Base-by-base conservation (phyloP, 2,888 invertebrate genomes). In the Lathronympha strigana region DNA sequence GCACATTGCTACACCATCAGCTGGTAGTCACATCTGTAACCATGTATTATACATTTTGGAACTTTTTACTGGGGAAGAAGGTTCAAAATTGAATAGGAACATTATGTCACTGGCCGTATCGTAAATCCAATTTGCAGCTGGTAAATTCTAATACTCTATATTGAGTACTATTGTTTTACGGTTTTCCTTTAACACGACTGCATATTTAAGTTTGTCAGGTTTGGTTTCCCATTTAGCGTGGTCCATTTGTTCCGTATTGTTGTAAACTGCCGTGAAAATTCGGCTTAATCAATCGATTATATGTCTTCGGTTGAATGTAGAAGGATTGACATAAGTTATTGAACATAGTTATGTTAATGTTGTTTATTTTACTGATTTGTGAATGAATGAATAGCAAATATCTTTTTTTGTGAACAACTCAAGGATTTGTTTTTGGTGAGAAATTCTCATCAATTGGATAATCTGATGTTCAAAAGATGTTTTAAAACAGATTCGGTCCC, bases 201-300 rank as follows among this genome's bases (percentile, higher is more conserved):
- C 13, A 45, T 31, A 45, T 15, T 19, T 57, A 45, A 57, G 19
- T 57, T 57, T 45, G 57, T 31, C 19, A 43, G 19, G n/a, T 36
- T 53, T n/a, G 2, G 36, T 55, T 19, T n/a, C 11, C 43, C 13
- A 17, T 57, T 55, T 55, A 55, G 55, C 40, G 31, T 43, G 55
- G n/a, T 57, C 31, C 43, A 45, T 57, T 45, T 45, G 43, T 57
- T 57, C 19, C 31, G 57, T 57, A 57, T 31, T 43, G 55, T 55
- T 28, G 43, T 45, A 57, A 45, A 43, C 43, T 17, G 21, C 28
- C 43, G 28, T 47, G 28, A 55, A 17, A 43, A 57, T 45, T 13
- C 28, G 28, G 38, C 19, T n/a, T 31, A 40, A 43, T 43, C 43
- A 31, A 57, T 17, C 28, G 13, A 45, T 31, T 57, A 9, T 33